Evolutionary conservation across 30 jellyfish, hydroid and myxozoan genomes (phyloP).

Genomic region (Cassiopea xamachana): DNA sequence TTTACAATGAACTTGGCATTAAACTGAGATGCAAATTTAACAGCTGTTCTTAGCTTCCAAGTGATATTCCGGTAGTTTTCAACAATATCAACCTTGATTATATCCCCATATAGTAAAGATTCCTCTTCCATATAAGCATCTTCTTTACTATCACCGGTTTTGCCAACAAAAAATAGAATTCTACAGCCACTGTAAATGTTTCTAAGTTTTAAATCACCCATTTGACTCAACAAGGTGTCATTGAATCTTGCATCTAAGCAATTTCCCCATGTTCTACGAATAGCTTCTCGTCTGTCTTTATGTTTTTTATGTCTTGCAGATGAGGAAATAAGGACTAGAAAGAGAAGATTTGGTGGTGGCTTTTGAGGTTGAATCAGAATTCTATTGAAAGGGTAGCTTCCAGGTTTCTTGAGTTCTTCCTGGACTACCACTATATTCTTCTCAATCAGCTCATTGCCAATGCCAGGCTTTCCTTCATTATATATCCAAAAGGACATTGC

Average conservation of each 20-base stretch:
- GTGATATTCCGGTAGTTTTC: conserved; percentile 79
- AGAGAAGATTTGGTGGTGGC: conserved; percentile 13
- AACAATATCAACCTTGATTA: conserved; percentile 31
- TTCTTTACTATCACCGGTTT: conserved; percentile 6
- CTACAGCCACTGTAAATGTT: conserved; percentile 37
- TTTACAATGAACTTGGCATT: conserved; percentile 62
- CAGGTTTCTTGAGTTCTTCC: conserved; percentile 5
- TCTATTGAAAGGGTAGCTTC: conserved; percentile 23
- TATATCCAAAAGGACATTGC: neutral
- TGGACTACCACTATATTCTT: neutral
- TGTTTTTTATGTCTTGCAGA: conserved; percentile 26
- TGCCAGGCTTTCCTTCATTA: neutral
- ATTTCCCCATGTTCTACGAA: conserved; percentile 81
- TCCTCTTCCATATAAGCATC: conserved; percentile 31
- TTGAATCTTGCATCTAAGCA: neutral
- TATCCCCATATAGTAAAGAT: conserved; percentile 52
- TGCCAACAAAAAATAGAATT: conserved; percentile 64
- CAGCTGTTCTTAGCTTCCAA: conserved; percentile 65
- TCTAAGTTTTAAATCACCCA: neutral
- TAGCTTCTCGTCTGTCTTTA: conserved; percentile 60
- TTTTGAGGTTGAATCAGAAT: conserved; percentile 22
- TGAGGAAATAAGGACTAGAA: conserved; percentile 39
- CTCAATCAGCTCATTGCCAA: neutral
- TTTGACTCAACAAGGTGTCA: neutral
- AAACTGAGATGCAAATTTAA: conserved; percentile 45